These are phyloP conservation scores for Leuciscus idus DNA, from an alignment of 2,113 vertebrate species.

Conservation along the genomic window DNA sequence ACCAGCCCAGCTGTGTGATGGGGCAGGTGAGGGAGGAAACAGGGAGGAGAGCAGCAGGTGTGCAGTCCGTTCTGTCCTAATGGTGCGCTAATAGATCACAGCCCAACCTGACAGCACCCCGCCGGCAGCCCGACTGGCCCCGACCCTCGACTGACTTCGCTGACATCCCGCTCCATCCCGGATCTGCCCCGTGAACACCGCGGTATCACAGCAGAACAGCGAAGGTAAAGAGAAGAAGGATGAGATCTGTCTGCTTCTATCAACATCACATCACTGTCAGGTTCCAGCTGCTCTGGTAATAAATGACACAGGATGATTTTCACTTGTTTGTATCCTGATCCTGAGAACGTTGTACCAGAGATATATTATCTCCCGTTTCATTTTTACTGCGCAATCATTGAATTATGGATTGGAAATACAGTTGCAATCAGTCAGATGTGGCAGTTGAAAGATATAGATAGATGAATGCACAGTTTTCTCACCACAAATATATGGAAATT, in stretches of 20 bases:
- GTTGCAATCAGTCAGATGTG: slow-evolving; percentile 14
- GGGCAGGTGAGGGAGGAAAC: slow-evolving; percentile 14
- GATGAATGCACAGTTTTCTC: neutral
- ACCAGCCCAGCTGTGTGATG: slow-evolving; percentile 42
- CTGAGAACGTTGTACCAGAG: neutral
- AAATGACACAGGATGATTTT: neutral
- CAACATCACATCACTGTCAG: slow-evolving; percentile 41
- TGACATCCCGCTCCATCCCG: neutral
- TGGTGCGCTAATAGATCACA: slow-evolving; percentile 61
- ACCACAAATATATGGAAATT: slow-evolving; percentile 3
- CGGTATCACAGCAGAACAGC: neutral
- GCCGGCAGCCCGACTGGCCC: neutral
- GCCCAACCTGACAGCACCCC: slow-evolving; percentile 27
- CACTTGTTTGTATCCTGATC: slow-evolving; percentile 9
- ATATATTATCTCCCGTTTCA: slow-evolving; percentile 43
- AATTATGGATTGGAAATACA: slow-evolving; percentile 9
- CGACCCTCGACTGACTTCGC: neutral
- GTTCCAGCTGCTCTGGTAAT: slow-evolving; percentile 33
- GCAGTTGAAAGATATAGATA: neutral
- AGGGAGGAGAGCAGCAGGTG: slow-evolving; percentile 53
- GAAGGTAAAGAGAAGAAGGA: slow-evolving; percentile 34
- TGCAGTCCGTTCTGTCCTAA: slow-evolving; percentile 67
- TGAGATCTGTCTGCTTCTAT: slow-evolving; percentile 45
- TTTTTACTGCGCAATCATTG: slow-evolving; percentile 1
- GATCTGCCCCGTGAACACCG: neutral